Conservation (phyloP, 2,888 invertebrate genomes). For the Plusia festucae region DNA sequence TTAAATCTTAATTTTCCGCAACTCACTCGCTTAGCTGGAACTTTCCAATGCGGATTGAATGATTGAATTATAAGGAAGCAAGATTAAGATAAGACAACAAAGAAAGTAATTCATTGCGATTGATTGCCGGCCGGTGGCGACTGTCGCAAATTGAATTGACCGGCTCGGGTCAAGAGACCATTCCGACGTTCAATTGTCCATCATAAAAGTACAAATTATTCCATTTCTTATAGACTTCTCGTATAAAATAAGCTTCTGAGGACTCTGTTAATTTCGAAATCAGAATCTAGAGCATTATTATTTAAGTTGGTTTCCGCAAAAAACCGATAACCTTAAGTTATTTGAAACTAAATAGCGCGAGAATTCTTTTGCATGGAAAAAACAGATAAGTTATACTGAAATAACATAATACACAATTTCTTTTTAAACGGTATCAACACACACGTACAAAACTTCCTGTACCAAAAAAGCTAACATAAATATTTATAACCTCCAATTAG, state of each 20-base stretch:
- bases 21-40: constrained; percentile 13
- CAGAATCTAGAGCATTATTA: no score
- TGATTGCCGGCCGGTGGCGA: constrained; percentile 52
- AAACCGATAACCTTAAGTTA: no score
- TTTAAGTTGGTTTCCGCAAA: no score
- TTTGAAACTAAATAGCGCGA: no score
- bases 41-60: constrained; percentile 34
- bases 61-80: constrained; percentile 40
- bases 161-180: constrained; percentile 64
- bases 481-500: constrained; percentile 25
- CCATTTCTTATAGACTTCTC: no score
- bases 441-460: neutral
- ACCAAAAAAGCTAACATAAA: constrained; percentile 25
- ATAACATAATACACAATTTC: neutral
- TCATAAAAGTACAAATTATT: no score
- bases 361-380: no score
- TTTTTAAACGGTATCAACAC: neutral
- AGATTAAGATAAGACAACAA: constrained; percentile 48
- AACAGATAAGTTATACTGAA: no score
- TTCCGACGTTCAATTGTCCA: constrained; percentile 43
- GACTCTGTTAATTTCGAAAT: no score
- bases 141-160: constrained; percentile 71
- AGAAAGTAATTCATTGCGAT: constrained; percentile 61
- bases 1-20: constrained; percentile 24
- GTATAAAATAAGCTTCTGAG: no score